Conservation (phyloP, 2,797 vertebrate genomes). For the Chaunax sp. region DNA sequence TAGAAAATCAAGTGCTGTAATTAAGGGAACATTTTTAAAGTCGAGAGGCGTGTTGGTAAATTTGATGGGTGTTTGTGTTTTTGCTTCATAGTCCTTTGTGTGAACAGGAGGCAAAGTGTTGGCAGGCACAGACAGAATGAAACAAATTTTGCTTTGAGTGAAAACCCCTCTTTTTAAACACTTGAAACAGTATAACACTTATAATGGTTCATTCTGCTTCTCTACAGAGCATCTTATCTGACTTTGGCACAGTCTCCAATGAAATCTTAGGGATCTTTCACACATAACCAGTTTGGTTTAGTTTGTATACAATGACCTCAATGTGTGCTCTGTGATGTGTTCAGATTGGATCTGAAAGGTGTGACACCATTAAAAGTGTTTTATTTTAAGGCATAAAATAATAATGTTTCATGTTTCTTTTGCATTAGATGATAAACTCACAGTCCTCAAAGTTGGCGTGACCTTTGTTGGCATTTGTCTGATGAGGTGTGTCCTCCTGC, state of each 20-base stretch:
- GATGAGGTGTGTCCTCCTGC: slow-evolving; percentile 50
- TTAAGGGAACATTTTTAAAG: slow-evolving; percentile 55
- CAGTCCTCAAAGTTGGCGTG: slow-evolving; percentile 78
- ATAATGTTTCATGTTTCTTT: neutral
- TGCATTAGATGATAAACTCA: slow-evolving; percentile 59
- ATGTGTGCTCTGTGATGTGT: too few relatives aligned
- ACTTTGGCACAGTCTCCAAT: neutral
- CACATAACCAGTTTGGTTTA: too few relatives aligned
- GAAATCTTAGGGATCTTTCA: neutral
- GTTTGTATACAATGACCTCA: too few relatives aligned
- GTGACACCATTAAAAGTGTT: too few relatives aligned
- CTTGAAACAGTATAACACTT: slow-evolving; percentile 5
- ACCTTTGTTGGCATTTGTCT: slow-evolving; percentile 28
- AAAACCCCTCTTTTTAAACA: slow-evolving; percentile 12
- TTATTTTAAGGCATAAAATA: neutral
- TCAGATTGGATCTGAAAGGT: too few relatives aligned
- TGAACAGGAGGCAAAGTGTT: slow-evolving; percentile 16
- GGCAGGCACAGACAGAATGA: slow-evolving; percentile 2
- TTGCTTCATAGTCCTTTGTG: slow-evolving; percentile 18
- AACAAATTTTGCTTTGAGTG: neutral
- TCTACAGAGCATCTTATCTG: neutral
- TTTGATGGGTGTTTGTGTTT: slow-evolving; percentile 42
- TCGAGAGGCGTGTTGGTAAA: slow-evolving; percentile 45
- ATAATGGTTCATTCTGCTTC: neutral
- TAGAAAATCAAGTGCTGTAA: slow-evolving; percentile 80